Conservation (phyloP, 2,888 invertebrate genomes). For the Drosophila basisetae region DNA sequence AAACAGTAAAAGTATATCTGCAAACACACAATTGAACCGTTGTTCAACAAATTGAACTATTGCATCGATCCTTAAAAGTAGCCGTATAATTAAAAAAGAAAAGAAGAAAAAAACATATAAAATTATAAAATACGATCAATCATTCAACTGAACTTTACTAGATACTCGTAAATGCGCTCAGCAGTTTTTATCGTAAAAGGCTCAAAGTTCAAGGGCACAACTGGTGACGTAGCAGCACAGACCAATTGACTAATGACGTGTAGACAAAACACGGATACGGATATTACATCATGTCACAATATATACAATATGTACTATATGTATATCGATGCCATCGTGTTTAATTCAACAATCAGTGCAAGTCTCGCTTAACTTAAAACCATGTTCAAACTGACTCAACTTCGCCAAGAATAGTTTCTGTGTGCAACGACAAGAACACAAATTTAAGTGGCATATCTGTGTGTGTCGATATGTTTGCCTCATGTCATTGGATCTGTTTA, state of each 20-base stretch:
- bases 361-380: not conserved
- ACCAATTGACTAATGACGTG: not conserved
- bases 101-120: too few species aligned
- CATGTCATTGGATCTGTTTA: slow-evolving; percentile 32
- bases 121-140: not conserved
- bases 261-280: not conserved
- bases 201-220: not conserved
- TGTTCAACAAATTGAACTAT: too few species aligned
- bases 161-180: not conserved
- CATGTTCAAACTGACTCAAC: not conserved
- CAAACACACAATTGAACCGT: too few species aligned
- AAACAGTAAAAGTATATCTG: not conserved
- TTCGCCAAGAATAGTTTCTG: not conserved
- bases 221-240: not conserved
- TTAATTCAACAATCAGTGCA: not conserved
- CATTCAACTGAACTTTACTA: not conserved
- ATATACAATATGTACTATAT: not conserved
- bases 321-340: not conserved
- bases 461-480: slow-evolving; percentile 6
- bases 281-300: not conserved
- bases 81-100: not conserved
- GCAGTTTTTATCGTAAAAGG: not conserved
- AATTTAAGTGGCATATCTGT: slow-evolving; percentile 45
- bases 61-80: not conserved
- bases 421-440: slow-evolving; percentile 34